phyloP scores from a whole-genome alignment of 2,888 invertebrate genomes.

The Pedicia rivosa region DNA sequence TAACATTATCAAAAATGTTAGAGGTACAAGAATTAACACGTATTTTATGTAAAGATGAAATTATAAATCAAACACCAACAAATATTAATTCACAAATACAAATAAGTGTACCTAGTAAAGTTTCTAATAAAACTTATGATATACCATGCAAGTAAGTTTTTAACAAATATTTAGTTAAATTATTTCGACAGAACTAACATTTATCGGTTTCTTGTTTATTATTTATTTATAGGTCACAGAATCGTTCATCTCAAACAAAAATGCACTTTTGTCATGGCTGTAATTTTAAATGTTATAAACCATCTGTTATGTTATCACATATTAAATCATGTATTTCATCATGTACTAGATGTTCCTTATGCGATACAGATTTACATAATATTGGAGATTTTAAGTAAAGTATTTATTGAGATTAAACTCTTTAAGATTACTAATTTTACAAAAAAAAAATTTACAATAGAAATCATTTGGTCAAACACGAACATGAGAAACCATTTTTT shows the following conservation, averaged over 20 bases:
- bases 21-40: slow-evolving; percentile 22
- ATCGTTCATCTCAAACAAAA: slow-evolving; percentile 17
- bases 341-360: slow-evolving; percentile 24
- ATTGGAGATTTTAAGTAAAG: slow-evolving; percentile 11
- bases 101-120: no score
- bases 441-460: slow-evolving; percentile 17
- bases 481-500: slow-evolving; percentile 33
- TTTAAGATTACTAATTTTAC: no score
- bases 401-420: slow-evolving; percentile 18
- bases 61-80: no score
- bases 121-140: not conserved
- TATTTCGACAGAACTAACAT: no score
- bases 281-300: slow-evolving; percentile 29
- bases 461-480: slow-evolving; percentile 30
- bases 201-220: no score
- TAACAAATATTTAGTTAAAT: not conserved
- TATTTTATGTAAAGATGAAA: slow-evolving; percentile 17
- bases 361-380: slow-evolving; percentile 21
- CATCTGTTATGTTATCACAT: slow-evolving; percentile 27
- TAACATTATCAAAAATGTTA: slow-evolving; percentile 23
- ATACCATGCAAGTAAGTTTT: slow-evolving; percentile 1
- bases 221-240: not conserved
- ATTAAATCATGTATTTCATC: slow-evolving; percentile 22
- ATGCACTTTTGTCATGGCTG: slow-evolving; percentile 30
- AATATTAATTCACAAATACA: no score